phyloP scores from a whole-genome alignment of 2,888 invertebrate species.

The Drosophila paramelanica region DNA sequence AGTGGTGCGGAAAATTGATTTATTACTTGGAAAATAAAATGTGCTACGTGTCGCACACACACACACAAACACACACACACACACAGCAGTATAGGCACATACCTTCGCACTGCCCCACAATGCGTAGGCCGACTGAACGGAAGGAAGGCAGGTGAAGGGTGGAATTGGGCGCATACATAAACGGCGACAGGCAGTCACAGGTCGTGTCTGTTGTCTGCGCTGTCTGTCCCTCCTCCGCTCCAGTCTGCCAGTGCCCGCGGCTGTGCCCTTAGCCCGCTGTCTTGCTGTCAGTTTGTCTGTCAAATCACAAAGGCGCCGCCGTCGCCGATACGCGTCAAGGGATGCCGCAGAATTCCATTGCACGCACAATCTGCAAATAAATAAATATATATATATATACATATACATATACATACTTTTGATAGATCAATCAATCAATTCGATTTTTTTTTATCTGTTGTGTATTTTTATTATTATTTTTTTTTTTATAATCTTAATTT shows the following conservation, averaged over 20 bases:
- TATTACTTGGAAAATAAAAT: conserved; percentile 82
- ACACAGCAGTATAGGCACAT: conserved; percentile 48
- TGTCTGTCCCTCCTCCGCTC: conserved; percentile 17
- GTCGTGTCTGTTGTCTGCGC: conserved; percentile 39
- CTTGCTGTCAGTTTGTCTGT: conserved; percentile 80
- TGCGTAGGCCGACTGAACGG: conserved; percentile 45
- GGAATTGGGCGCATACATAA: conserved; percentile 77
- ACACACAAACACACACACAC: conserved; percentile 24
- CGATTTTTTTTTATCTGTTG: conserved; percentile 46
- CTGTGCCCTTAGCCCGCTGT: conserved; percentile 52
- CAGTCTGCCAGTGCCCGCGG: conserved; percentile 45
- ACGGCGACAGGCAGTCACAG: conserved; percentile 78
- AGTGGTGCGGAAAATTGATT: conserved; percentile 82
- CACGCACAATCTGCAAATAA: conserved; percentile 26
- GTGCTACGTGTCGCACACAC: conserved; percentile 79
- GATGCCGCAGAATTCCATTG: conserved; percentile 30
- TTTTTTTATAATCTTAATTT: conserved; percentile 79
- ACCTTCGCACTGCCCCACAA: conserved; percentile 40
- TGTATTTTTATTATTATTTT: conserved; percentile 72
- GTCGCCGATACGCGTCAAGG: conserved; percentile 50
- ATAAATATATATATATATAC: conserved; percentile 17
- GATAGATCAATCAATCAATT: conserved; percentile 82
- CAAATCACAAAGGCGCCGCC: conserved; percentile 75
- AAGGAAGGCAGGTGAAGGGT: conserved; percentile 5
- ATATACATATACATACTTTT: conserved; percentile 66